Evolutionary conservation across 2,888 invertebrate species (phyloP).

Genomic region (Isoperla grammatica): DNA sequence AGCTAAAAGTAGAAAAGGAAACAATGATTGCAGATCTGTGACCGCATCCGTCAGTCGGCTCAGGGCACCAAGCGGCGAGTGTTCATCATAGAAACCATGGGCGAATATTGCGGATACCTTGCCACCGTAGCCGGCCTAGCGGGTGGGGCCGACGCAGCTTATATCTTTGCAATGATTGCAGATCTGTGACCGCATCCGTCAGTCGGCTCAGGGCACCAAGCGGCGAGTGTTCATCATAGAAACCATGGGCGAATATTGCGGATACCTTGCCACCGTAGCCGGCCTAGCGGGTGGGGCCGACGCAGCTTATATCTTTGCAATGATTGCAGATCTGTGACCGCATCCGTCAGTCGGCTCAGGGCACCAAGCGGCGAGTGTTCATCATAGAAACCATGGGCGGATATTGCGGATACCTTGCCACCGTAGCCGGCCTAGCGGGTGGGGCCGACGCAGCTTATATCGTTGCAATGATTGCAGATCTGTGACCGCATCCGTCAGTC

Average conservation of each 20-base stretch:
- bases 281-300: slow-evolving; percentile 97
- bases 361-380: too few species aligned
- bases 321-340: too few species aligned
- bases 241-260: slow-evolving; percentile 99
- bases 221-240: slow-evolving; percentile 96
- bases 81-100: slow-evolving; percentile 99
- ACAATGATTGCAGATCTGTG: slow-evolving; percentile 63
- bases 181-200: slow-evolving; percentile 94
- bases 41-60: slow-evolving; percentile 95
- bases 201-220: slow-evolving; percentile 98
- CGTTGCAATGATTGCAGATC: too few species aligned
- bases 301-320: slow-evolving; percentile 93
- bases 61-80: slow-evolving; percentile 97
- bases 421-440: too few species aligned
- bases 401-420: too few species aligned
- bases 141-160: slow-evolving; percentile 98
- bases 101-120: slow-evolving; percentile 96
- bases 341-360: too few species aligned
- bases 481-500: too few species aligned
- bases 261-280: slow-evolving; percentile 93
- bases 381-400: too few species aligned
- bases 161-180: slow-evolving; percentile 61
- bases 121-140: slow-evolving; percentile 93
- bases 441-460: too few species aligned
- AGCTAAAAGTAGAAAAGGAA: too few species aligned